Evolutionary conservation across 2,113 vertebrate genomes (phyloP).

Genomic region (Elaphurus davidianus): DNA sequence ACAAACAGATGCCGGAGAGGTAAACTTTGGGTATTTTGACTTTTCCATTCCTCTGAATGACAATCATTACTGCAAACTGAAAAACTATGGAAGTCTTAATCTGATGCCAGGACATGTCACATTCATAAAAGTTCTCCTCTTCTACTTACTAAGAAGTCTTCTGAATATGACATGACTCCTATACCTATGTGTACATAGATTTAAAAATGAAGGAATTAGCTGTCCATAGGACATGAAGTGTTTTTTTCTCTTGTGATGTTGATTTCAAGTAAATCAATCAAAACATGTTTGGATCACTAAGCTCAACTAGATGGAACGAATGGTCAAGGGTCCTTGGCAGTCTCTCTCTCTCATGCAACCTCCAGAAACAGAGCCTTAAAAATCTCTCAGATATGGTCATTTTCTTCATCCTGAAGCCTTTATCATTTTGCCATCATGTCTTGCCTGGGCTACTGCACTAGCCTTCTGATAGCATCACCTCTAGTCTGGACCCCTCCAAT

Average conservation of each 20-base stretch:
- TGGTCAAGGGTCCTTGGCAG: not conserved
- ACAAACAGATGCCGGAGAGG: not conserved
- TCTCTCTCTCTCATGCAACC: not conserved
- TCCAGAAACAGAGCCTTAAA: not conserved
- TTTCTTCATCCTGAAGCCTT: not conserved
- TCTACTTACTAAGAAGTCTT: not conserved
- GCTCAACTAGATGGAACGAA: not conserved
- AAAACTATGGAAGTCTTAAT: not conserved
- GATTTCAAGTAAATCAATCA: not conserved
- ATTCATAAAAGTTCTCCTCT: not conserved
- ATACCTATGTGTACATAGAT: too few relatives aligned
- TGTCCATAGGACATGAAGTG: not conserved
- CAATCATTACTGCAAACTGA: not conserved
- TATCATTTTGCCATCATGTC: not conserved
- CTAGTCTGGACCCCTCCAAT: not conserved
- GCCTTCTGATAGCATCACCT: not conserved
- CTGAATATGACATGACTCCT: not conserved
- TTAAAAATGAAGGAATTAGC: not conserved
- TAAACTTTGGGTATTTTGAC: not conserved
- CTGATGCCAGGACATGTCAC: not conserved
- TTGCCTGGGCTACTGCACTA: not conserved
- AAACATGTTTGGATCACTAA: not conserved
- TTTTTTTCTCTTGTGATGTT: not conserved
- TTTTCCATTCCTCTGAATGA: not conserved
- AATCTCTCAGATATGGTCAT: not conserved